Conservation (phyloP, 2,888 invertebrate species). For the Drosophila nigritarsus region DNA sequence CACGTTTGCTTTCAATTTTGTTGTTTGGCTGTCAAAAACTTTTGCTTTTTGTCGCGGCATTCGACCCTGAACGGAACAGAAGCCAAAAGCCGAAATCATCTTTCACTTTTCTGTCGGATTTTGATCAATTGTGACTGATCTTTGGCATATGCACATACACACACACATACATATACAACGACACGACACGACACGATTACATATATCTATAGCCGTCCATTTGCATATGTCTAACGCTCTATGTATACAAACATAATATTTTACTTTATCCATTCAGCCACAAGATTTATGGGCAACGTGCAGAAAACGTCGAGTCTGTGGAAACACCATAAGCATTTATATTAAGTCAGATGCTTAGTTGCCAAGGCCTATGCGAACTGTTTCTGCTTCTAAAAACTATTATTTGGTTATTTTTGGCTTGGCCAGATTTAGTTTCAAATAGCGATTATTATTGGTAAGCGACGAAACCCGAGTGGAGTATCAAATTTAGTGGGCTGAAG, state of each 20-base stretch:
- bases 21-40: slow-evolving; percentile 53
- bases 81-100: slow-evolving; percentile 34
- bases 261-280: slow-evolving; percentile 14
- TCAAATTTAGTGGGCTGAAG: slow-evolving; percentile 7
- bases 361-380: slow-evolving; percentile 13
- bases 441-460: background rate
- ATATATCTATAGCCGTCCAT: slow-evolving; percentile 20
- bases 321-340: slow-evolving; percentile 14
- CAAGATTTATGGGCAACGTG: slow-evolving; percentile 39
- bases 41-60: slow-evolving; percentile 54
- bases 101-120: slow-evolving; percentile 59
- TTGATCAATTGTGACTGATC: slow-evolving; percentile 74
- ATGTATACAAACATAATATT: slow-evolving; percentile 17
- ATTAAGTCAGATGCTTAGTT: slow-evolving; percentile 2
- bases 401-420: background rate
- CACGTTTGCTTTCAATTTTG: slow-evolving; percentile 13
- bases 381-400: background rate
- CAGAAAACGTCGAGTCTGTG: slow-evolving; percentile 12
- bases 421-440: slow-evolving; percentile 20
- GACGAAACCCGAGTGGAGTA: background rate
- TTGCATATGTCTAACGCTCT: slow-evolving; percentile 25
- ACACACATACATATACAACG: slow-evolving; percentile 12
- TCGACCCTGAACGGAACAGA: slow-evolving; percentile 61
- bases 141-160: slow-evolving; percentile 28
- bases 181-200: slow-evolving; percentile 7